Percentiles rank a stretch among this genome's conserved stretches.
These are phyloP conservation scores for Aptenodytes patagonicus DNA, from an alignment of 2,113 vertebrate species.

Conservation along the genomic window DNA sequence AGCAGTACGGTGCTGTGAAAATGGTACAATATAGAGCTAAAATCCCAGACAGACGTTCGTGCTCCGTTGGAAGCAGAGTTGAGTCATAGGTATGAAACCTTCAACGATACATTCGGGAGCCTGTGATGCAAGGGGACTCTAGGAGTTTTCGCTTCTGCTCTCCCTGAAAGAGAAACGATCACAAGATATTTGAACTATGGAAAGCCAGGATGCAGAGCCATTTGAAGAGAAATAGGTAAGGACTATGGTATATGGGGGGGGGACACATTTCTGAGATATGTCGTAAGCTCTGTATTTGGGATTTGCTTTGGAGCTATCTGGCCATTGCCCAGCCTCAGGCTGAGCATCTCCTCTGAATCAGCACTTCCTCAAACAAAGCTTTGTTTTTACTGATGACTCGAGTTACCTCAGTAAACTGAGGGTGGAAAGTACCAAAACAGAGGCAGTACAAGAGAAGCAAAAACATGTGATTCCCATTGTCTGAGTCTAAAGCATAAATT, in stretches of 20 bases:
- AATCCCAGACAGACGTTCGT: neutral
- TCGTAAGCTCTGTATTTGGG: neutral
- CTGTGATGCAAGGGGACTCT: neutral
- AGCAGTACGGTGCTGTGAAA: neutral
- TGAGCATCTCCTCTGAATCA: neutral
- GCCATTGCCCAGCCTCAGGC: neutral
- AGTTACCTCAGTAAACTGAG: neutral
- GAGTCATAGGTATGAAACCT: neutral
- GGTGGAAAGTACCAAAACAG: neutral
- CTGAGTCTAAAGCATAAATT: neutral
- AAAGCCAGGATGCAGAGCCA: neutral
- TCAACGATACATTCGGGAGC: neutral
- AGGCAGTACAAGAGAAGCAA: neutral
- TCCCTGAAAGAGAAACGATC: neutral
- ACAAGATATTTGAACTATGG: neutral
- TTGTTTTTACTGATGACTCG: neutral
- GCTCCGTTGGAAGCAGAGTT: neutral
- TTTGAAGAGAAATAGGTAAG: neutral
- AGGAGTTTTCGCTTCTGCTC: neutral
- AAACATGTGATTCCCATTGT: neutral
- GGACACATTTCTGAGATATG: neutral
- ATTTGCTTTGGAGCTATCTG: neutral
- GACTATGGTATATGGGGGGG: no score
- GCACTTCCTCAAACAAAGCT: neutral
- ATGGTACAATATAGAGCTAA: neutral